These are phyloP conservation scores for Pyrrhia umbra DNA, from an alignment of 2,888 invertebrate genomes.

Conservation along the genomic window DNA sequence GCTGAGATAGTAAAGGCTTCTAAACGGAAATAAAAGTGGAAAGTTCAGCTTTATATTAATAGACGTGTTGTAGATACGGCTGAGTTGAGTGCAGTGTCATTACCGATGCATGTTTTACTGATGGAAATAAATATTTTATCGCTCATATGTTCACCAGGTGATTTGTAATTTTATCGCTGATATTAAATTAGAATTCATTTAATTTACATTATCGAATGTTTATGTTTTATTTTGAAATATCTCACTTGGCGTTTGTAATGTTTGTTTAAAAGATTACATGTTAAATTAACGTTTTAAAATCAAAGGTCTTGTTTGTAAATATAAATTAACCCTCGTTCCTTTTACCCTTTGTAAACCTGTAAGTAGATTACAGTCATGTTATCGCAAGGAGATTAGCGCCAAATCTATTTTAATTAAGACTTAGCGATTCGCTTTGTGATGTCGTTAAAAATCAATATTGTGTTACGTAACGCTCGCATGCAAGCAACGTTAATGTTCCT, in stretches of 20 bases:
- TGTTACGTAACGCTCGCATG: slow-evolving; percentile 33
- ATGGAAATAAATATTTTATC: slow-evolving; percentile 37
- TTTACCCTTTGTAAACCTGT: slow-evolving; percentile 20
- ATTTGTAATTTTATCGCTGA: slow-evolving; percentile 40
- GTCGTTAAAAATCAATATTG: slow-evolving; percentile 43
- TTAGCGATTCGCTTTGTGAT: slow-evolving; percentile 9
- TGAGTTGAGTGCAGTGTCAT: slow-evolving; percentile 17
- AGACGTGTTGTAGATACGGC: slow-evolving; percentile 24
- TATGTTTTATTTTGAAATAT: background rate
- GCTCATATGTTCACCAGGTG: slow-evolving; percentile 16
- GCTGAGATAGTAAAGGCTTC: slow-evolving; percentile 59
- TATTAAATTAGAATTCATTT: slow-evolving; percentile 35
- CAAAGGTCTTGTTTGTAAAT: background rate
- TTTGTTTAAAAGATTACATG: background rate
- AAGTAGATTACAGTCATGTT: slow-evolving; percentile 34
- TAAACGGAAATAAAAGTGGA: slow-evolving; percentile 63
- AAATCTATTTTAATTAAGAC: slow-evolving; percentile 35
- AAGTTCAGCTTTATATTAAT: slow-evolving; percentile 60
- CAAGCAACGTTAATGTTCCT: slow-evolving; percentile 31
- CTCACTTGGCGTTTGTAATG: background rate
- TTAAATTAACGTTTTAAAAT: background rate
- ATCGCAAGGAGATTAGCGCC: slow-evolving; percentile 33
- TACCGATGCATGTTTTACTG: slow-evolving; percentile 19
- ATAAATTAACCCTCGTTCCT: slow-evolving; percentile 30
- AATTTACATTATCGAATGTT: slow-evolving; percentile 5